Base-by-base conservation (phyloP, 2,888 invertebrate species). In the Eubasilissa splendida region DNA sequence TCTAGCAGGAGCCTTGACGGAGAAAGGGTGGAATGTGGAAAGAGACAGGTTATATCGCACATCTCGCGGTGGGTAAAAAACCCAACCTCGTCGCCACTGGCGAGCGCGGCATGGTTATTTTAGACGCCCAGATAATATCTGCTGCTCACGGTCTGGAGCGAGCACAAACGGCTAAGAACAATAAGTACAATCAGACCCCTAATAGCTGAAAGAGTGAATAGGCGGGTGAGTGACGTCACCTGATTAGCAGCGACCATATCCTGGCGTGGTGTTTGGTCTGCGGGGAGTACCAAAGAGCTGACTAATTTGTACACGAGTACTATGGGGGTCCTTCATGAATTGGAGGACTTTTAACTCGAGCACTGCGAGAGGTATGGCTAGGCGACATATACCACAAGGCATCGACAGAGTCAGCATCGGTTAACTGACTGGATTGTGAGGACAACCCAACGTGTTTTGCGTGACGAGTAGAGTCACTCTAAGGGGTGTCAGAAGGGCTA, bases 121-220 rank as follows among this genome's bases (percentile, higher is more conserved):
- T 11, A 9, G n/a, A 14, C 14, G n/a, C 22, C 9, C 5, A 14
- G 12, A 9, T 14, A n/a, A 14, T 60, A 7, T 60, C 60, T n/a
- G 14, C 12, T n/a, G 14, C 7, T 1, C 14, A n/a, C 12, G 60
- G 60, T n/a, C 7, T 60, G 7, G 14, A 60, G 11, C 11, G 60
- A 60, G 60, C 60, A 11, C 60, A 60, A 1, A n/a, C 7, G 1
- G 14, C 11, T 14, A 60, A 60, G 14, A n/a, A 7, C 7, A 60
- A 1, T 7, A 60, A 60, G 60, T 60, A 60, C 14, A 54, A 12
- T 11, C 10, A 9, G 1, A 1, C 22, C 33, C 93, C 92, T 94
- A 92, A 50, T 33, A 14, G 77, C 58, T 14, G 14, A 22, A 58
- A 8, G 42, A 73, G 22, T 22, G 1, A 22, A 22, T 22, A 22